Evolutionary conservation across 2,797 vertebrate genomes (phyloP).

Genomic region (Lutjanus campechanus): DNA sequence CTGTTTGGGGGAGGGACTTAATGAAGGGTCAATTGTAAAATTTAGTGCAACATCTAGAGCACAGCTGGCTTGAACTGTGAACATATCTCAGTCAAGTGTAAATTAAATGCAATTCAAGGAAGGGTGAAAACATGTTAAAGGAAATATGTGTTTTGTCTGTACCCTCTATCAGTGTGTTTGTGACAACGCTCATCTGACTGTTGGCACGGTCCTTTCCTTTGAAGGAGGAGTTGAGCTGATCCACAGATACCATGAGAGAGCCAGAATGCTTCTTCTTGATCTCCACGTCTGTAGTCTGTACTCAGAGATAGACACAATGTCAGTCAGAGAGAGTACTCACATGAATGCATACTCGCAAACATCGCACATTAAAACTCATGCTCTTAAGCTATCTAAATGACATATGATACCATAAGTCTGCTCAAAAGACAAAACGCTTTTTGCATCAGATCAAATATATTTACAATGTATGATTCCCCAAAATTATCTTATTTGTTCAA

Average conservation of each 20-base stretch:
- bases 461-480: neutral
- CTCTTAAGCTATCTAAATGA: slow-evolving; percentile 15
- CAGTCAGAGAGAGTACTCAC: slow-evolving; percentile 35
- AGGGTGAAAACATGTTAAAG: neutral
- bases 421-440: slow-evolving; percentile 24
- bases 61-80: neutral
- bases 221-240: slow-evolving; percentile 95
- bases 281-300: slow-evolving; percentile 94
- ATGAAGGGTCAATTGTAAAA: no score
- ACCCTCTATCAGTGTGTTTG: slow-evolving; percentile 98
- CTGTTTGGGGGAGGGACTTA: no score
- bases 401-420: slow-evolving; percentile 17
- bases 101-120: slow-evolving; percentile 3
- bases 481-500: slow-evolving; percentile 10
- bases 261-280: slow-evolving; percentile 95
- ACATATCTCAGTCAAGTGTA: slow-evolving; percentile 10
- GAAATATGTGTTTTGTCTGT: slow-evolving; percentile 29
- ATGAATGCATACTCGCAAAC: slow-evolving; percentile 15
- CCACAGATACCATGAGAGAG: slow-evolving; percentile 98
- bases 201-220: slow-evolving; percentile 96
- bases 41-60: neutral
- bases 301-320: slow-evolving; percentile 66
- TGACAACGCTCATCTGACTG: slow-evolving; percentile 96
- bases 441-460: neutral
- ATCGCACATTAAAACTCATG: slow-evolving; percentile 31